A percentile compares a stretch with the other conserved stretches of the same genome.
Conservation (phyloP, 2,113 vertebrate genomes). For the Agelaius tricolor region DNA sequence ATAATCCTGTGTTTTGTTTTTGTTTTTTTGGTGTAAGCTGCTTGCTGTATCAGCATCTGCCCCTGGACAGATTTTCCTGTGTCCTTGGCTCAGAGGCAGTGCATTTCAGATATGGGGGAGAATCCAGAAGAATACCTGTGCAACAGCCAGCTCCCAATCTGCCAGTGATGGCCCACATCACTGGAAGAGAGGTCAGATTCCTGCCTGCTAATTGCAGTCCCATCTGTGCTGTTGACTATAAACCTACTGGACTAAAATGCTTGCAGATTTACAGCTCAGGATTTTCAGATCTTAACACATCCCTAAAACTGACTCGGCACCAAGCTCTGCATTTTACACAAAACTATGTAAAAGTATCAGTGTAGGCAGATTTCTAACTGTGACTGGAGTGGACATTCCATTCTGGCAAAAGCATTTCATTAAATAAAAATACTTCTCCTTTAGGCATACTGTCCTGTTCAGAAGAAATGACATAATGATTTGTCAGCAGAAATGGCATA, state of each 20-base stretch:
- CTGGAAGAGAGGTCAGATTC: constrained; percentile 84
- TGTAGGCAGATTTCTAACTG: not conserved
- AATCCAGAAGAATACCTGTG: constrained; percentile 67
- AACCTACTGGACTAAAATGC: not conserved
- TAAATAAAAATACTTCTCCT: not conserved
- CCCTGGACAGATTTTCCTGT: constrained; percentile 84
- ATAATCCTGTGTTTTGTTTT: not conserved
- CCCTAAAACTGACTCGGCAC: not conserved
- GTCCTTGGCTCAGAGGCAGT: constrained; percentile 77
- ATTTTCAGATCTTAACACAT: not conserved
- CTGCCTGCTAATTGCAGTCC: not conserved
- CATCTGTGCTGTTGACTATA: not conserved
- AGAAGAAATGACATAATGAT: not conserved
- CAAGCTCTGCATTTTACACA: not conserved
- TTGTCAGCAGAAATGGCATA: not conserved
- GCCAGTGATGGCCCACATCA: constrained; percentile 82
- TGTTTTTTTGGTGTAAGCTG: constrained; percentile 76
- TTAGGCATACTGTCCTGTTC: not conserved
- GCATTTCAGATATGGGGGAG: constrained; percentile 59
- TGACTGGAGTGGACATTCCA: not conserved
- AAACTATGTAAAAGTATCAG: not conserved
- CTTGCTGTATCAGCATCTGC: constrained; percentile 87
- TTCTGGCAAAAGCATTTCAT: not conserved
- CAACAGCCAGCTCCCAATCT: constrained; percentile 74
- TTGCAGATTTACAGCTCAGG: not conserved